Percentiles rank a stretch among this genome's conserved stretches.
Conservation (phyloP, 2,113 vertebrate genomes). For the Muntiacus reevesi region DNA sequence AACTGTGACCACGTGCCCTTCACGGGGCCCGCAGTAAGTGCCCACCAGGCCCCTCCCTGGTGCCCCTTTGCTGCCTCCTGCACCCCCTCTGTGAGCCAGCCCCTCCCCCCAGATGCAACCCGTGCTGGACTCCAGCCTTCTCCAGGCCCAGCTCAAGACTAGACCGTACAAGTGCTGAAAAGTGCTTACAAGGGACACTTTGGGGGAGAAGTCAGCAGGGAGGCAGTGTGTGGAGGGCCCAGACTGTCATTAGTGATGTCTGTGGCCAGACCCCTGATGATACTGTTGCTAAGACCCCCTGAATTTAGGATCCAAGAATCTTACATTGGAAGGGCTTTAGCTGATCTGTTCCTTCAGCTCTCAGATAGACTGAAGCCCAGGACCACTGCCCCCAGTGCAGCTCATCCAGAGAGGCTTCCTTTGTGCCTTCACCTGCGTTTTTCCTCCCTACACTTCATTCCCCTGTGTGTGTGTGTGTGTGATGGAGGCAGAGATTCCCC, state of each 20-base stretch:
- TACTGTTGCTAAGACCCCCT: neutral
- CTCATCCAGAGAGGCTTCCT: neutral
- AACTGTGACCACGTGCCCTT: conserved; percentile 97
- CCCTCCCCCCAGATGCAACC: neutral
- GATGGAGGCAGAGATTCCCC: neutral
- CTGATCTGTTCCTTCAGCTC: neutral
- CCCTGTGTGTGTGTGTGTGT: neutral
- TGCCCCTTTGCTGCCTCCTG: neutral
- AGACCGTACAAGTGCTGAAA: neutral
- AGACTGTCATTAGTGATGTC: neutral
- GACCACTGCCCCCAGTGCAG: neutral
- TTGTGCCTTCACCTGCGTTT: accelerated
- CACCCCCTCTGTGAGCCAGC: no score
- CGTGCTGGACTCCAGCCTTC: neutral
- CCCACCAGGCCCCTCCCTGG: accelerated
- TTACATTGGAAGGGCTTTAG: neutral
- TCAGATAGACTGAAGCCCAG: neutral
- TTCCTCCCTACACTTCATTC: neutral
- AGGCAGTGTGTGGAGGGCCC: neutral
- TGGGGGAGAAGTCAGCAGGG: neutral
- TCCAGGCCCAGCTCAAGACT: neutral
- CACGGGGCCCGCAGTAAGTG: conserved; percentile 93
- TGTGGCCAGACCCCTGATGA: accelerated
- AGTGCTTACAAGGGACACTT: accelerated
- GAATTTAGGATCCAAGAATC: neutral